phyloP scores from a whole-genome alignment of 2,888 invertebrate genomes.

The Hyalella azteca region DNA sequence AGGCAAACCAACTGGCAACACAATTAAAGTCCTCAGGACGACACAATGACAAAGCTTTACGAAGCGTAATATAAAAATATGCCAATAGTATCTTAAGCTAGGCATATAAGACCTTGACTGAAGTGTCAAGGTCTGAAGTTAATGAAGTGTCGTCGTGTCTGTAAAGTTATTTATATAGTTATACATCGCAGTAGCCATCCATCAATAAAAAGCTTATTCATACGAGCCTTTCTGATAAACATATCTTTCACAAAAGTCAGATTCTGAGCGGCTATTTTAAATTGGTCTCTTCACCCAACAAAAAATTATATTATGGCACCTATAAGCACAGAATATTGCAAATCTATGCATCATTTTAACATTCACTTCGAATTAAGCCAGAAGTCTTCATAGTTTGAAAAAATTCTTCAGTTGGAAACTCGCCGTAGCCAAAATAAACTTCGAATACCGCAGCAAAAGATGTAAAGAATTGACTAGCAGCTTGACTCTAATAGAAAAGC shows the following conservation, averaged over 20 bases:
- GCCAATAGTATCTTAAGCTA: slow-evolving; percentile 35
- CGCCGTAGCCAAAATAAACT: neutral
- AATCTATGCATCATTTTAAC: no score
- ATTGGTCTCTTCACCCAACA: slow-evolving; percentile 23
- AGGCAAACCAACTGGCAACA: slow-evolving; percentile 35
- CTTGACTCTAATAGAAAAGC: slow-evolving; percentile 1
- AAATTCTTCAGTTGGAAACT: no score
- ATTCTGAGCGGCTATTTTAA: neutral
- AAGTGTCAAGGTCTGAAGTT: neutral
- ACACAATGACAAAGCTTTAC: slow-evolving; percentile 9
- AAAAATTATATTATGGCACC: no score
- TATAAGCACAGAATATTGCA: no score
- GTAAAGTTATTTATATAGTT: neutral
- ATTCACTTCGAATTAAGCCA: no score
- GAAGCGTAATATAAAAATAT: slow-evolving; percentile 29
- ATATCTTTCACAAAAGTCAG: neutral
- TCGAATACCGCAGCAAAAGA: neutral
- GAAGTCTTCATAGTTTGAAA: no score
- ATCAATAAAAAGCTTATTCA: slow-evolving; percentile 13
- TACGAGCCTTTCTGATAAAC: neutral
- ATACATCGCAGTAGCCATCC: slow-evolving; percentile 19
- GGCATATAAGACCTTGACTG: no score
- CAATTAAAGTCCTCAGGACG: neutral
- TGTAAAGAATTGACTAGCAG: neutral
- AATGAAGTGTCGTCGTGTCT: neutral